Evolutionary conservation across 1,140 invertebrate species (phyloP), one percentile per base, ranked within the genome.

Genomic region (Drosophila obscura): DNA sequence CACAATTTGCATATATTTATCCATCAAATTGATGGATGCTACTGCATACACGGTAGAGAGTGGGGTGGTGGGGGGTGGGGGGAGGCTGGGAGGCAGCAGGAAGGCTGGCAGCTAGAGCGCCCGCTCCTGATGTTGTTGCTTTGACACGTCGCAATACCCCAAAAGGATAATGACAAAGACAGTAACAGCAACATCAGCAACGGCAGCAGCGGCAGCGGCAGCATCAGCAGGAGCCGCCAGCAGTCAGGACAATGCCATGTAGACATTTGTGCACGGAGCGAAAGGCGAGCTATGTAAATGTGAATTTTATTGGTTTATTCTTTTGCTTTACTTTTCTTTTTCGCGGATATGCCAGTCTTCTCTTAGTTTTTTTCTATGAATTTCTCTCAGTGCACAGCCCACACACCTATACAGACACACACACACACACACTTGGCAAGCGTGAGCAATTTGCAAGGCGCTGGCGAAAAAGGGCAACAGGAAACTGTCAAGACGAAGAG

Each of bases 1-100:
- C 89, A 91, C 89, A 91, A 91, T 91, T 91, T 91, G 89, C 89
- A 91, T 91, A 91, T 91, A 91, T 91, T 91, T 91, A 91, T 91
- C 89, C 89, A 91, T 91, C 89, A 91, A 91, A 91, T 91, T 91
- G 89, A 91, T 91, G 89, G 88, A 90, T 90, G 88, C 88, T 88
- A 90, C 82, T 87, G 82, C 83, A 87, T 66, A 85, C 82, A 69
- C 71, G 64, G 62, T 13, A 28, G 4, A 67, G 13, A 39, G n/a
- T n/a, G n/a, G n/a, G n/a, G 19, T 19, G 19, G 19, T 1, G 19
- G 0, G 19, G 19, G 11, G 46, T 22, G 15, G 35, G 58, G 28
- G 35, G 48, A 26, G 16, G 46, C 39, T 2, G 39, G 44, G 24
- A 5, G 8, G 16, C 26, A 11, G n/a, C 6, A 5, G 5, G 5